phyloP scores from a whole-genome alignment of 2,113 vertebrate species.

The Eretmodus cyanostictus region DNA sequence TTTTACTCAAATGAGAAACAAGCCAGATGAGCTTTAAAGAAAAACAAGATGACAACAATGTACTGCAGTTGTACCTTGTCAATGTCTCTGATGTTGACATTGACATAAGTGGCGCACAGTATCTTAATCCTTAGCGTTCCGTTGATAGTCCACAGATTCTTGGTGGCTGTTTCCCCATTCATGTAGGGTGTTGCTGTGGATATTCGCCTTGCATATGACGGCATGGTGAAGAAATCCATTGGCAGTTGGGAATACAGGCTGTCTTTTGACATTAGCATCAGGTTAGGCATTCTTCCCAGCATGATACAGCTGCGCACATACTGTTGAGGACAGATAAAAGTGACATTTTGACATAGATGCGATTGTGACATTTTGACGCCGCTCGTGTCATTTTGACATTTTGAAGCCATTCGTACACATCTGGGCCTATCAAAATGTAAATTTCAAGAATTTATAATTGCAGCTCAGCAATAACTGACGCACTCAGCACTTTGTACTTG shows the following conservation, averaged over 20 bases:
- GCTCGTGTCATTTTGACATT: not conserved
- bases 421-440: not conserved
- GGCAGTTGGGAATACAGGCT: slow-evolving; percentile 95
- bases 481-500: not conserved
- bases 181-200: slow-evolving; percentile 98
- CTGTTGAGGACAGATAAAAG: slow-evolving; percentile 62
- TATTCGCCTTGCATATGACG: slow-evolving; percentile 91
- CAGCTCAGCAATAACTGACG: not conserved
- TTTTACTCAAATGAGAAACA: not conserved
- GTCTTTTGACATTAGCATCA: slow-evolving; percentile 98
- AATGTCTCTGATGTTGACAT: slow-evolving; percentile 98
- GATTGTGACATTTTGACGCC: not conserved
- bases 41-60: not conserved
- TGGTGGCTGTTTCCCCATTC: slow-evolving; percentile 95
- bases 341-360: not conserved
- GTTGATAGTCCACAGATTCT: slow-evolving; percentile 87
- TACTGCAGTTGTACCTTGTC: slow-evolving; percentile 81
- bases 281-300: slow-evolving; percentile 95
- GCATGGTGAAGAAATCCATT: slow-evolving; percentile 92
- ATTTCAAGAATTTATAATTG: not conserved
- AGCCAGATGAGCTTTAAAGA: not conserved
- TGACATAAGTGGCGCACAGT: slow-evolving; percentile 96
- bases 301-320: slow-evolving; percentile 98
- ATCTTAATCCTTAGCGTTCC: slow-evolving; percentile 89
- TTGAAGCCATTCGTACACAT: not conserved